Evolutionary conservation across 2,113 vertebrate species (phyloP).

Genomic region (Diglossa brunneiventris): DNA sequence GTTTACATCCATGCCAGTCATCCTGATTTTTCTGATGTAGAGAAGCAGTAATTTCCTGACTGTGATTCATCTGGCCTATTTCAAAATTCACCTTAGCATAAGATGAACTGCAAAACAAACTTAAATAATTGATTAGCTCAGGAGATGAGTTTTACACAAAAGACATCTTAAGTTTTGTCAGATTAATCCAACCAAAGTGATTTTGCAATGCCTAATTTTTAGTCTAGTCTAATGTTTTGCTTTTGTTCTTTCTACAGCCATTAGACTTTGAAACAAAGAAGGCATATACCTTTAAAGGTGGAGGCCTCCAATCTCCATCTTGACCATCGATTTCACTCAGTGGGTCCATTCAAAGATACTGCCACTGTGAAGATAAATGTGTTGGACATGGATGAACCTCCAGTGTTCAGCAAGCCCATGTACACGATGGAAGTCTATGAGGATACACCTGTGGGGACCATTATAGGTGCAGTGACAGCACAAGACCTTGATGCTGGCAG

Average conservation of each 20-base stretch:
- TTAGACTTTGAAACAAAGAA: conserved; percentile 96
- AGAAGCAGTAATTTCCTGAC: neutral
- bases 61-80: neutral
- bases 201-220: neutral
- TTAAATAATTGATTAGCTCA: neutral
- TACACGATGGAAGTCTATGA: conserved; percentile 98
- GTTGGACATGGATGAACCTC: conserved; percentile 93
- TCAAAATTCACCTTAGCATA: neutral
- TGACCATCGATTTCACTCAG: conserved; percentile 89
- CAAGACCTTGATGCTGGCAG: conserved; percentile 93
- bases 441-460: conserved; percentile 89
- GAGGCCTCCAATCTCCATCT: conserved; percentile 92
- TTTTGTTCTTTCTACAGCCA: conserved; percentile 72
- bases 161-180: neutral
- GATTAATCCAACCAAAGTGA: neutral
- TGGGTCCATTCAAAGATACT: conserved; percentile 94
- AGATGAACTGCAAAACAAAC: neutral
- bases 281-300: conserved; percentile 96
- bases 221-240: neutral
- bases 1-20: conserved; percentile 17
- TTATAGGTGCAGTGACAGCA: conserved; percentile 95
- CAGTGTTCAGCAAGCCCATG: conserved; percentile 88
- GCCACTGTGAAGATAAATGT: conserved; percentile 96
- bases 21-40: neutral
- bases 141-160: neutral